These are phyloP conservation scores for Aythya baeri DNA, from an alignment of 2,113 vertebrate species.

Conservation along the genomic window DNA sequence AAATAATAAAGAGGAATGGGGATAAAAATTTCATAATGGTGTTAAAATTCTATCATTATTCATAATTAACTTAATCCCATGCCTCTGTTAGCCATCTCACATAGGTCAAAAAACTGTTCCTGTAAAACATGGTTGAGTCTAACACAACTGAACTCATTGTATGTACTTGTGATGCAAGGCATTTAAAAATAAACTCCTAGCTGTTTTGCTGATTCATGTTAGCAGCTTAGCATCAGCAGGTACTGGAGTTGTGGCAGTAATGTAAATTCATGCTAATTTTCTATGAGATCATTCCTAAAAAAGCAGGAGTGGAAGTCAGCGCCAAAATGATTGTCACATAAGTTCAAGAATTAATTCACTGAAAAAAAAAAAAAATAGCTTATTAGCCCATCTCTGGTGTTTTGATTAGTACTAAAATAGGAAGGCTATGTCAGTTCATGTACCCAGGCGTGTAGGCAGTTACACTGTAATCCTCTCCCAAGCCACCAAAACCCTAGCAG, in stretches of 20 bases:
- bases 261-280: constrained; percentile 54
- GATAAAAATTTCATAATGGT: background rate
- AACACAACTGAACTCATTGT: background rate
- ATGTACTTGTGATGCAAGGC: background rate
- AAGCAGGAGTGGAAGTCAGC: constrained; percentile 14
- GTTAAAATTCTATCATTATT: background rate
- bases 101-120: background rate
- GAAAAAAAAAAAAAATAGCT: background rate
- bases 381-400: background rate
- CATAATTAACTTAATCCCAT: background rate
- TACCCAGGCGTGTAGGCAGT: background rate
- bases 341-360: background rate
- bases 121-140: background rate
- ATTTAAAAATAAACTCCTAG: constrained; percentile 13
- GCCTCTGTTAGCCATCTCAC: background rate
- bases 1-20: background rate
- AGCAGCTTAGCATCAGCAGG: constrained; percentile 11
- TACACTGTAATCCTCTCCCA: background rate
- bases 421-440: background rate
- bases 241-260: constrained; percentile 8
- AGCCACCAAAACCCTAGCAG: background rate
- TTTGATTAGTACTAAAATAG: background rate
- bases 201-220: constrained; percentile 26
- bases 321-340: constrained; percentile 3
- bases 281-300: background rate